phyloP scores from a whole-genome alignment of 1,140 invertebrate species.

The Ooceraea biroi region DNA sequence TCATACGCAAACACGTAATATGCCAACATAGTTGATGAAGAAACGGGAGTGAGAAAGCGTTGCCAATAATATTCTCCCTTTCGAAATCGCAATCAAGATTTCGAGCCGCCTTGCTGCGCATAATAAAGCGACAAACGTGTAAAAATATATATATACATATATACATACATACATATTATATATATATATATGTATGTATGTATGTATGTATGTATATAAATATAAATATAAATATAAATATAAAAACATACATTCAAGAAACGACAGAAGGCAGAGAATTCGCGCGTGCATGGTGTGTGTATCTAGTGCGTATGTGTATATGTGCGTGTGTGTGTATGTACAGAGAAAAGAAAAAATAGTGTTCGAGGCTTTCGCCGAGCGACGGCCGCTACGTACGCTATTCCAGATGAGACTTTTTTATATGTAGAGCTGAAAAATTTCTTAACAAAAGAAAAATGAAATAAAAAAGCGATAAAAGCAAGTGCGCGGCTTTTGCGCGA shows the following conservation, averaged over 20 bases:
- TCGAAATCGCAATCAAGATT: constrained; percentile 45
- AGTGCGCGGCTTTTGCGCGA: constrained; percentile 34
- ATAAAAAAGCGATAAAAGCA: neutral
- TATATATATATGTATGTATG: neutral
- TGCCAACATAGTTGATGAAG: neutral
- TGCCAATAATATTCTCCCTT: constrained; percentile 51
- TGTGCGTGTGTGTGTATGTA: constrained; percentile 58
- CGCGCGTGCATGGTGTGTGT: constrained; percentile 43
- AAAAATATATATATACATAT: neutral
- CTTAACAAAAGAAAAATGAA: constrained; percentile 62
- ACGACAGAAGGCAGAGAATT: constrained; percentile 31
- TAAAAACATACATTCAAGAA: constrained; percentile 15
- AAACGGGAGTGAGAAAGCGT: constrained; percentile 30
- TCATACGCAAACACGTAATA: constrained; percentile 43
- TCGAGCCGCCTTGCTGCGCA: constrained; percentile 30
- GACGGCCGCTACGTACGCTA: constrained; percentile 58
- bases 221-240: constrained; percentile 21
- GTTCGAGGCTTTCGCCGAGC: constrained; percentile 68
- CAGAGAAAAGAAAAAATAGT: constrained; percentile 53
- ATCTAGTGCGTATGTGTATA: constrained; percentile 9
- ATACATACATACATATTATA: constrained; percentile 4
- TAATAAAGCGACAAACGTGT: constrained; percentile 33
- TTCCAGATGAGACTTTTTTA: constrained; percentile 69
- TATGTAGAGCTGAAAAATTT: constrained; percentile 64
- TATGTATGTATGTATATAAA: neutral